Percentiles rank a stretch among this genome's conserved stretches.
These are phyloP conservation scores for Donacobius atricapilla DNA, from an alignment of 2,113 vertebrate species.

Conservation along the genomic window DNA sequence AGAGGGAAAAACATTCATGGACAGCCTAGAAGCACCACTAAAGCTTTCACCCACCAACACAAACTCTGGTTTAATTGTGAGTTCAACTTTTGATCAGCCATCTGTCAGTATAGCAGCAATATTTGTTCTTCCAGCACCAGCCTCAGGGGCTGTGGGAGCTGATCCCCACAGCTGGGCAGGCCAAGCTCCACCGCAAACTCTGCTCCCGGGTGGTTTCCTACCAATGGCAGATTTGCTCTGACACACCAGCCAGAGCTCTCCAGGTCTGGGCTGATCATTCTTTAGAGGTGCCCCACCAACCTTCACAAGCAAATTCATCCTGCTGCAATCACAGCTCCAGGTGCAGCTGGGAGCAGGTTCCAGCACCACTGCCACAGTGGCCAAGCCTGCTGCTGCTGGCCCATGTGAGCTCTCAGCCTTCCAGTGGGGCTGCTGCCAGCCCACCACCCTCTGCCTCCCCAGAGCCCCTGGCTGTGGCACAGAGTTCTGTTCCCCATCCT, in stretches of 20 bases:
- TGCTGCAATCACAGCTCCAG: neutral
- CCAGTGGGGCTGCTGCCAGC: neutral
- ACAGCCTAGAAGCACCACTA: neutral
- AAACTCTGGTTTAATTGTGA: neutral
- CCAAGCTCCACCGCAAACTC: neutral
- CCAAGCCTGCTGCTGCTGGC: rapidly evolving
- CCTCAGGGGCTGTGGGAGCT: neutral
- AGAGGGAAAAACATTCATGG: neutral
- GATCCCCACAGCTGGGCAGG: neutral
- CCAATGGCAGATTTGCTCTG: neutral
- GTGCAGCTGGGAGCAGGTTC: neutral
- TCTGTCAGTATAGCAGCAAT: neutral
- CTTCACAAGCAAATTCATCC: neutral
- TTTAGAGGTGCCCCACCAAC: neutral
- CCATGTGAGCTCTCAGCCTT: neutral
- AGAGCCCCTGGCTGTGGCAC: rapidly evolving
- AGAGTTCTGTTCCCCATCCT: neutral
- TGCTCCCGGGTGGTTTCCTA: neutral
- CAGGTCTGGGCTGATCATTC: neutral
- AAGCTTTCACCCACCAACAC: neutral
- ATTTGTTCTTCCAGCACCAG: neutral
- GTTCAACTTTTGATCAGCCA: neutral
- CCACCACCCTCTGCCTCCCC: neutral
- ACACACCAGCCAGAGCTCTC: neutral
- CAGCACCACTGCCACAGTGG: neutral